A percentile compares a stretch with the other conserved stretches of the same genome.
Evolutionary conservation across 2,888 invertebrate species (phyloP).

Genomic region (Eristalis arbustorum): DNA sequence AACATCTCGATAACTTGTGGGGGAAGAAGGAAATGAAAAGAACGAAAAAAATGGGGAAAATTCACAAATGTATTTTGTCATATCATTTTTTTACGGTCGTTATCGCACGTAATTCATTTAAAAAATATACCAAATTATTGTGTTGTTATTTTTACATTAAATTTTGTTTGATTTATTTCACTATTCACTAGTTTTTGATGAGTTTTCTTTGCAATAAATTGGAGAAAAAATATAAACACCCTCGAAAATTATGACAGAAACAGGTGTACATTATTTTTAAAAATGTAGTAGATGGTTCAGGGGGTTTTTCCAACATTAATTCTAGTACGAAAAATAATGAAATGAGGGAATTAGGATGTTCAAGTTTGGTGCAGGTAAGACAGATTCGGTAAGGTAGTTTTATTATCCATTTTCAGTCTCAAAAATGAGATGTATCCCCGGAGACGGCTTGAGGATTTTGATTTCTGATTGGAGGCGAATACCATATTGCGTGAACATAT

Average conservation of each 20-base stretch:
- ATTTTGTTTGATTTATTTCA: slow-evolving; percentile 20
- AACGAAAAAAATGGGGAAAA: slow-evolving; percentile 66
- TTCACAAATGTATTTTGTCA: slow-evolving; percentile 61
- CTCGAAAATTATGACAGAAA: slow-evolving; percentile 74
- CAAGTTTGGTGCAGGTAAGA: too few species aligned
- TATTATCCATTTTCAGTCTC: too few species aligned
- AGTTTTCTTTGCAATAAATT: slow-evolving; percentile 55
- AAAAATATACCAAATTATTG: slow-evolving; percentile 31
- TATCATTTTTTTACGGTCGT: slow-evolving; percentile 60
- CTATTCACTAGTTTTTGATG: slow-evolving; percentile 36
- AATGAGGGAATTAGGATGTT: not conserved
- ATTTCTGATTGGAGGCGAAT: too few species aligned
- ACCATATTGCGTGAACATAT: too few species aligned
- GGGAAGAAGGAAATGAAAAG: slow-evolving; percentile 58
- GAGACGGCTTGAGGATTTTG: too few species aligned
- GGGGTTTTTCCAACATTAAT: not conserved
- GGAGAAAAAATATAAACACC: slow-evolving; percentile 74
- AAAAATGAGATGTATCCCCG: too few species aligned
- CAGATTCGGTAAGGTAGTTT: not conserved
- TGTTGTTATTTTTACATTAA: slow-evolving; percentile 25
- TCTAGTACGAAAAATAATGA: slow-evolving; percentile 38
- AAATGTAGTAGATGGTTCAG: slow-evolving; percentile 42
- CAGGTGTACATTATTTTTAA: slow-evolving; percentile 73
- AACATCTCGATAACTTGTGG: slow-evolving; percentile 71
- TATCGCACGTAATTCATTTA: slow-evolving; percentile 47